Conservation (phyloP, 2,113 vertebrate species). For the Catagonus wagneri region DNA sequence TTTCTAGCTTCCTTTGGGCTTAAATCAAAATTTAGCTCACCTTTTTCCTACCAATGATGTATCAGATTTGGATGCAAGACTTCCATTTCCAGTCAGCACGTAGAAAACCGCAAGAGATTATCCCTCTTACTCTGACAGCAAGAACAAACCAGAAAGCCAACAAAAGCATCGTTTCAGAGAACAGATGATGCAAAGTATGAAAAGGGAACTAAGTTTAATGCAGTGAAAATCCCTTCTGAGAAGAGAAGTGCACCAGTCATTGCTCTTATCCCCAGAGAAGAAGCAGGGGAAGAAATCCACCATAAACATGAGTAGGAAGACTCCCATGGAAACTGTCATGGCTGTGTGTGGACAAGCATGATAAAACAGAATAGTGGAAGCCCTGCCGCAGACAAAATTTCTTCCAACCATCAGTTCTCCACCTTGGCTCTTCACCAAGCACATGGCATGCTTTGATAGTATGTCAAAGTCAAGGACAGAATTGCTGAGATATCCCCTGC, state of each 20-base stretch:
- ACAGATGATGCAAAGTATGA: neutral
- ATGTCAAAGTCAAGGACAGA: neutral
- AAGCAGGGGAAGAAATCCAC: neutral
- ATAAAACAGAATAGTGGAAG: accelerated
- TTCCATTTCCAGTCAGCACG: neutral
- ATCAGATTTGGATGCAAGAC: neutral
- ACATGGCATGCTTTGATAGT: too few relatives aligned
- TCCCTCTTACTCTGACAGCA: too few relatives aligned
- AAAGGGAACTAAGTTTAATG: neutral
- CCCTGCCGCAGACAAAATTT: neutral
- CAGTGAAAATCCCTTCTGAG: neutral
- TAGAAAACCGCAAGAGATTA: neutral
- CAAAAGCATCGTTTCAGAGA: neutral
- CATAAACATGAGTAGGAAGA: neutral
- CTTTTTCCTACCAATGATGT: neutral
- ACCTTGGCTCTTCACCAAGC: neutral
- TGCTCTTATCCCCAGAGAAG: neutral
- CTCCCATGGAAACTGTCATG: neutral
- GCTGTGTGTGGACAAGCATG: neutral
- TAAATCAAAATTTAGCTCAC: neutral
- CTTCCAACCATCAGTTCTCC: neutral
- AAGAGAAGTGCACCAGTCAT: neutral
- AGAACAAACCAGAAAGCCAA: neutral
- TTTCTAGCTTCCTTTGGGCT: neutral
- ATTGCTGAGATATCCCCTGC: neutral